phyloP scores from a whole-genome alignment of 2,888 invertebrate species.

The Marronus borbonicus region DNA sequence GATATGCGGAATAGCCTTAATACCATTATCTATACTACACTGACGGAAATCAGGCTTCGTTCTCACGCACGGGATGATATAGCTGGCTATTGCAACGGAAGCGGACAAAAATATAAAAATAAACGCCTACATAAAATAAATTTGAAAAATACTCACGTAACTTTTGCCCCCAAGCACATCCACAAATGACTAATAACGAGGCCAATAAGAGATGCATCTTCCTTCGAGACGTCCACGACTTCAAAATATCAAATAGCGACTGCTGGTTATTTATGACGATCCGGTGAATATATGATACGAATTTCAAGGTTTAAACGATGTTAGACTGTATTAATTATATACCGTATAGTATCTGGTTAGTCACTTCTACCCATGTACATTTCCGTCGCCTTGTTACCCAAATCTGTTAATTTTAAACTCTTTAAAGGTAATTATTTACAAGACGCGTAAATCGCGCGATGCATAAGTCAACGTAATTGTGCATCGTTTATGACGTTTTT shows the following conservation, averaged over 20 bases:
- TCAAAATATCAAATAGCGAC: not conserved
- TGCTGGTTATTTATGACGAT: not conserved
- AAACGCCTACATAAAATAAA: not conserved
- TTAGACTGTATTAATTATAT: not conserved
- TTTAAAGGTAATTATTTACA: no score
- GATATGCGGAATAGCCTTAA: not conserved
- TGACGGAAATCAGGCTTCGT: conserved; percentile 9
- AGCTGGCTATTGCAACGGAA: not conserved
- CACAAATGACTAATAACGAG: not conserved
- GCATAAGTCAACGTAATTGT: no score
- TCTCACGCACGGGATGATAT: not conserved
- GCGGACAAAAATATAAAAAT: not conserved
- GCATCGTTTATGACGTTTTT: no score
- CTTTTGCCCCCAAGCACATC: not conserved
- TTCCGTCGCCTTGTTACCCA: not conserved
- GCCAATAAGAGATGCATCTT: not conserved
- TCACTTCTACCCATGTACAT: no score
- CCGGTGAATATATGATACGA: not conserved
- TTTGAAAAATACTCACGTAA: not conserved
- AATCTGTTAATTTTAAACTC: no score
- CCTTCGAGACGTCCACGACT: not conserved
- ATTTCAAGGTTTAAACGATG: not conserved
- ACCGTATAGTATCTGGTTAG: no score
- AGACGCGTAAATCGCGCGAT: no score
- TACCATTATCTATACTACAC: not conserved